These are phyloP conservation scores for Pungitius pungitius DNA, from an alignment of 2,113 vertebrate species.

Conservation along the genomic window DNA sequence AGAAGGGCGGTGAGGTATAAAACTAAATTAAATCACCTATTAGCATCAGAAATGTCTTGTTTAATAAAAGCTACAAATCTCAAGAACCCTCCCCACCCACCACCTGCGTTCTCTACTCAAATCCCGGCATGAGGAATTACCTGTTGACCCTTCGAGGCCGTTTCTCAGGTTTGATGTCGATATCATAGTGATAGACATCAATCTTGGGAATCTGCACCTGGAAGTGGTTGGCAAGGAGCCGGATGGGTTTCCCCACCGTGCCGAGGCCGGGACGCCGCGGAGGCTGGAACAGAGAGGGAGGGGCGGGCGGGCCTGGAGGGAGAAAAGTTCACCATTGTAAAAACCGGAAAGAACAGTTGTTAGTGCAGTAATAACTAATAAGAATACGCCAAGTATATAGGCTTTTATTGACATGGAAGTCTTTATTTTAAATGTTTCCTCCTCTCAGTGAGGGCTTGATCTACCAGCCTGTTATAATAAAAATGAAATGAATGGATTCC, in stretches of 20 bases:
- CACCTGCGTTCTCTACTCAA: neutral
- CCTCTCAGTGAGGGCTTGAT: neutral
- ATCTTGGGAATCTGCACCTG: constrained; percentile 99
- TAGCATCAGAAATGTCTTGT: neutral
- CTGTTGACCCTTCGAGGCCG: constrained; percentile 97
- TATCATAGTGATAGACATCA: constrained; percentile 99
- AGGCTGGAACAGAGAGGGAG: constrained; percentile 94
- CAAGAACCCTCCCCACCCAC: neutral
- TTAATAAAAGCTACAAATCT: neutral
- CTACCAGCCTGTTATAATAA: neutral
- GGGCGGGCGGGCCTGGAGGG: constrained; percentile 86
- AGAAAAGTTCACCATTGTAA: neutral
- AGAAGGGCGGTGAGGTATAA: neutral
- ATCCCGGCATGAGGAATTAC: constrained; percentile 68
- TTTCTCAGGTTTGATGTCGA: constrained; percentile 99
- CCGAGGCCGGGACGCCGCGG: constrained; percentile 96
- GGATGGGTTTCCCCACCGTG: constrained; percentile 98
- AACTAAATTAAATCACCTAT: neutral
- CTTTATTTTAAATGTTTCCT: neutral
- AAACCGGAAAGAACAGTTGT: neutral
- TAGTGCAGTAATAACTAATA: neutral
- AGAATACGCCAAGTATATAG: neutral
- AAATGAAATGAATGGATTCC: neutral
- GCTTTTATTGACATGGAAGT: neutral
- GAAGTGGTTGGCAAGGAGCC: constrained; percentile 98